Conservation (phyloP, 2,888 invertebrate species). For the Diloba caeruleocephala region DNA sequence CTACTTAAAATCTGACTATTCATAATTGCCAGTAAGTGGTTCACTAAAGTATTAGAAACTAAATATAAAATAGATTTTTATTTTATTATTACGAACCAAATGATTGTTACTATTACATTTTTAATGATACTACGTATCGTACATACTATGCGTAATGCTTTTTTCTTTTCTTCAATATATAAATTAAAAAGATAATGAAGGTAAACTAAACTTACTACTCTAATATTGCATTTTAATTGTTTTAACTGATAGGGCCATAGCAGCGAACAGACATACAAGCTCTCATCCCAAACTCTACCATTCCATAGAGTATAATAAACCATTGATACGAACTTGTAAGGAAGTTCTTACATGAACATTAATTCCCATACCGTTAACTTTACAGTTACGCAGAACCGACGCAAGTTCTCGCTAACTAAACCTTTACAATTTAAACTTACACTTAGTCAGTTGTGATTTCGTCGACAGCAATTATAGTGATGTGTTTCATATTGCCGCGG, state of each 20-base stretch:
- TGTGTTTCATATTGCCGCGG: slow-evolving; percentile 1
- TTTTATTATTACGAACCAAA: too few relatives aligned
- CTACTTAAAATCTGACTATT: too few relatives aligned
- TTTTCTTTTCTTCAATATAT: too few relatives aligned
- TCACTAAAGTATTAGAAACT: too few relatives aligned
- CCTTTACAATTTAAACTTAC: slow-evolving; percentile 50
- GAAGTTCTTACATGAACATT: slow-evolving; percentile 10
- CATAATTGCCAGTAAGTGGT: too few relatives aligned
- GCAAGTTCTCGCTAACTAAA: slow-evolving; percentile 37
- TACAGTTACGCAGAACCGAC: slow-evolving; percentile 17
- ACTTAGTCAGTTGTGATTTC: slow-evolving; percentile 32
- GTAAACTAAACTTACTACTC: too few relatives aligned
- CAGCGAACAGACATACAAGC: background rate
- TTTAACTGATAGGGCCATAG: background rate
- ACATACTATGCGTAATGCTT: too few relatives aligned
- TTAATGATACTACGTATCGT: too few relatives aligned
- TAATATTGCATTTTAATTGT: background rate
- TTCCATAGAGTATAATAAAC: slow-evolving; percentile 15
- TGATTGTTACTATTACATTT: too few relatives aligned
- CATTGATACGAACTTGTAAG: slow-evolving; percentile 11
- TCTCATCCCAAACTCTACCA: background rate
- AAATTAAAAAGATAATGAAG: too few relatives aligned
- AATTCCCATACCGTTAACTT: slow-evolving; percentile 28
- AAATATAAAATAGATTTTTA: too few relatives aligned
- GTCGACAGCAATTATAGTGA: slow-evolving; percentile 27